Percentiles rank a stretch among this genome's conserved stretches.
These are phyloP conservation scores for Brenthis hecate DNA, from an alignment of 2,888 invertebrate genomes.

Conservation along the genomic window DNA sequence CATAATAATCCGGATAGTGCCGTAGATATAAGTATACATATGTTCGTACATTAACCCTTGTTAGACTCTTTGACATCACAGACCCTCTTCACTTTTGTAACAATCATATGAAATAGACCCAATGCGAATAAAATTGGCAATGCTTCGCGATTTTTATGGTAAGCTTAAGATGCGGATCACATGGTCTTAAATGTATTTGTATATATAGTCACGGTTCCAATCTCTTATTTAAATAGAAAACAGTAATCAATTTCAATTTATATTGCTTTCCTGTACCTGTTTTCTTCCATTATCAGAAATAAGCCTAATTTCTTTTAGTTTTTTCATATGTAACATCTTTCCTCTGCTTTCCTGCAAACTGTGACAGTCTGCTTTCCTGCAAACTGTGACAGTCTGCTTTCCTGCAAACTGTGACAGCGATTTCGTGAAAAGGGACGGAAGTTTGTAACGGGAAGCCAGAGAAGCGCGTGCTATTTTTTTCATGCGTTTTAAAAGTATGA, in stretches of 20 bases:
- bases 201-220: slow-evolving; percentile 4
- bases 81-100: slow-evolving; percentile 67
- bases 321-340: too few relatives aligned
- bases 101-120: slow-evolving; percentile 36
- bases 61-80: slow-evolving; percentile 61
- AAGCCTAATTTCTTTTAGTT: too few relatives aligned
- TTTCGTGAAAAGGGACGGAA: too few relatives aligned
- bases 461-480: too few relatives aligned
- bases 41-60: slow-evolving; percentile 67
- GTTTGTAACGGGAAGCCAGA: too few relatives aligned
- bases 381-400: too few relatives aligned
- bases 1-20: slow-evolving; percentile 55
- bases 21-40: slow-evolving; percentile 54
- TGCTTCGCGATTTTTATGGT: slow-evolving; percentile 48
- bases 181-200: slow-evolving; percentile 3
- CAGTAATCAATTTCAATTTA: slow-evolving; percentile 8
- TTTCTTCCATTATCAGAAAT: too few relatives aligned
- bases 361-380: too few relatives aligned
- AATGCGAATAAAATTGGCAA: slow-evolving; percentile 62
- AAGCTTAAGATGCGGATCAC: slow-evolving; percentile 37
- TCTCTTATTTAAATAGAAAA: slow-evolving; percentile 6
- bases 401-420: too few relatives aligned
- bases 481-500: too few relatives aligned
- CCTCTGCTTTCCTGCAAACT: too few relatives aligned
- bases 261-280: neutral